Base-by-base conservation (phyloP, 2,113 vertebrate species). In the Oophaga pumilio region DNA sequence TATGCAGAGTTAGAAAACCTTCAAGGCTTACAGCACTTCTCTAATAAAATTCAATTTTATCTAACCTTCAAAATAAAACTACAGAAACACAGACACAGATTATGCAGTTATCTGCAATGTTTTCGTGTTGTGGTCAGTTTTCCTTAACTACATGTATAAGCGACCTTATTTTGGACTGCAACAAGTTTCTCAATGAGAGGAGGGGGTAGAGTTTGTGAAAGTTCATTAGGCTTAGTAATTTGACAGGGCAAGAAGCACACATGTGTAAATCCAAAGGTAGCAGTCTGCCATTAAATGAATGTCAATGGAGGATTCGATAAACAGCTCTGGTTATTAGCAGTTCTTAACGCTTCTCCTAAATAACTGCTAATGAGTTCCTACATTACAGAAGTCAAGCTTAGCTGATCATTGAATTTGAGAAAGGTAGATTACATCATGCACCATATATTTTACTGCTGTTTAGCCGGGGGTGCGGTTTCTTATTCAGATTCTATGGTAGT, bases 251-350 rank as follows among this genome's bases (percentile, higher is more conserved):
- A 53, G n/a, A 64, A 8, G n/a, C n/a, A n/a, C 28, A 49, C 20
- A 50, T 66, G 62, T 53, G 22, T 17, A 17, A 22, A 13, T 52
- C 43, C 43, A 83, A 53, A 69, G 43, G 43, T n/a, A 83, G 49
- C 64, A 15, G 49, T 56, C 62, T 69, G 18, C 64, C 43, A 53
- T 83, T 53, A 83, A 49, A 52, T 62, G 13, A 53, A 83, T 66
- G 80, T 26, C 43, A 69, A 71, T 52, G 62, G 64, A 83, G 11
- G 60, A 52, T 68, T 83, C 64, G 20, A 83, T 69, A 69, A 83
- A 49, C 64, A 53, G 82, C 24, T n/a, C 68, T 69, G 43, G 81
- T 83, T 82, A 62, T 68, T 50, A 49, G 22, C 1, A 64, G 17
- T 50, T 69, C 22, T 52, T 68, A 69, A 53, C 18, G 49, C 6